Evolutionary conservation across 2,113 vertebrate genomes (phyloP), one percentile per base, ranked within the genome.

Genomic region (Dendropsophus ebraccatus): DNA sequence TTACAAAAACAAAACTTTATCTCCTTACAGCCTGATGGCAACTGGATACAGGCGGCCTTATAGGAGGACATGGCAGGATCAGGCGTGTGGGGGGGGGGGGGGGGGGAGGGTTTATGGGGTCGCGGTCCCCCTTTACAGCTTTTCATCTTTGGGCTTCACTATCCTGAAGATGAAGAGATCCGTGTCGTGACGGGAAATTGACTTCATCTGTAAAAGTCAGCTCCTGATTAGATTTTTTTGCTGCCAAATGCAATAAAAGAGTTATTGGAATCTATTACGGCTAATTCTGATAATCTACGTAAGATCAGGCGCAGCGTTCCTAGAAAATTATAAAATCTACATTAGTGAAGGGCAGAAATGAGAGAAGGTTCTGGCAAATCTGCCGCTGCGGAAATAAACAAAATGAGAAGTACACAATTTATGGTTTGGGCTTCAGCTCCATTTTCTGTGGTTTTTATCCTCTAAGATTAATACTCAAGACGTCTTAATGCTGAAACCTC

Each of bases 161-260:
- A 14, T 74, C 49, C 41, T 74, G 41, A 74, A 47, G 41, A 74
- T 74, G 72, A 74, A 25, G 41, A 74, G 13, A 37, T 74, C n/a
- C 41, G 11, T 28, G 10, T 74, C 45, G 23, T 74, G 72, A 74
- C n/a, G 72, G 67, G 67, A 70, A 70, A 70, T 70, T 70, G 67
- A 70, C 35, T 69, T 21, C 67, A 41, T 37, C 67, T 37, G 19
- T 70, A 41, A 70, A 70, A 74, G 23, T 49, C 37, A 74, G 37
- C 72, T 49, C 72, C 37, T 47, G 67, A 70, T 37, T 70, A 37
- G 23, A 70, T 41, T 70, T 41, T 70, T 41, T 41, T 70, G 32
- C 67, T 70, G 67, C 67, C 72, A 74, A 49, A 74, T 74, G 41
- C 41, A n/a, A 47, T 47, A 47, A 74, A 74, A 74, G 1, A 47